Conservation (phyloP, 1,140 invertebrate genomes). For the Conopomorpha cramerella region DNA sequence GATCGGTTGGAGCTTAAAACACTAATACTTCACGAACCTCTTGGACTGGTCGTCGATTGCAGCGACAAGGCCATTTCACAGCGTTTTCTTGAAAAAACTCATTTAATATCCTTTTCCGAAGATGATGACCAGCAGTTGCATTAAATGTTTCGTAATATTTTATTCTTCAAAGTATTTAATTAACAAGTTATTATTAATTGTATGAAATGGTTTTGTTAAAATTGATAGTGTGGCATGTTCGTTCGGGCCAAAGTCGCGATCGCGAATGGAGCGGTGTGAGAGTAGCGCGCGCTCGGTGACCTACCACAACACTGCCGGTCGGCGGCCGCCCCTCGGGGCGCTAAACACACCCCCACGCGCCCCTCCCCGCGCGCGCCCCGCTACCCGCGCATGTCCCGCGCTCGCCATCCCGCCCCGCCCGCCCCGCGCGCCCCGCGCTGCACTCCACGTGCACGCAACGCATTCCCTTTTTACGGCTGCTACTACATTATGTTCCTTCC, state of each 20-base stretch:
- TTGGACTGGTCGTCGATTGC: conserved; percentile 50
- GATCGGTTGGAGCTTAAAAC: conserved; percentile 7
- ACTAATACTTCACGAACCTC: conserved; percentile 41
- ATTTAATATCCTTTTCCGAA: conserved; percentile 29
- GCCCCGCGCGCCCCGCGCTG: conserved; percentile 15
- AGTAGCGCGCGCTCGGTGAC: conserved; percentile 41
- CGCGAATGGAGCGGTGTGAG: conserved; percentile 26
- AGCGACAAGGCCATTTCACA: conserved; percentile 57
- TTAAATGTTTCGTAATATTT: too few species aligned
- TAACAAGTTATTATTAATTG: too few species aligned
- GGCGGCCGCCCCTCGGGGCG: conserved; percentile 39
- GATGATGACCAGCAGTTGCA: too few species aligned
- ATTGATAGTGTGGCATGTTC: conserved; percentile 20
- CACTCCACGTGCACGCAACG: conserved; percentile 52
- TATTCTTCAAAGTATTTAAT: too few species aligned
- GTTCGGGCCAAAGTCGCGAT: conserved; percentile 28
- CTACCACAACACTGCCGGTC: conserved; percentile 58
- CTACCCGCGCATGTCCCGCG: too few species aligned
- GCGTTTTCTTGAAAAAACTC: conserved; percentile 26
- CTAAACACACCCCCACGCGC: conserved; percentile 39
- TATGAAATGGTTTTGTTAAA: too few species aligned
- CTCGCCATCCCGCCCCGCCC: conserved; percentile 6
- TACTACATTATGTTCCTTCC: conserved; percentile 52
- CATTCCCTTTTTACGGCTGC: conserved; percentile 52
- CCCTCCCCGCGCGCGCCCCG: conserved; percentile 31